A percentile compares a stretch with the other conserved stretches of the same genome.
phyloP scores from a whole-genome alignment of 2,797 vertebrate species.

The Pristis pectinata region DNA sequence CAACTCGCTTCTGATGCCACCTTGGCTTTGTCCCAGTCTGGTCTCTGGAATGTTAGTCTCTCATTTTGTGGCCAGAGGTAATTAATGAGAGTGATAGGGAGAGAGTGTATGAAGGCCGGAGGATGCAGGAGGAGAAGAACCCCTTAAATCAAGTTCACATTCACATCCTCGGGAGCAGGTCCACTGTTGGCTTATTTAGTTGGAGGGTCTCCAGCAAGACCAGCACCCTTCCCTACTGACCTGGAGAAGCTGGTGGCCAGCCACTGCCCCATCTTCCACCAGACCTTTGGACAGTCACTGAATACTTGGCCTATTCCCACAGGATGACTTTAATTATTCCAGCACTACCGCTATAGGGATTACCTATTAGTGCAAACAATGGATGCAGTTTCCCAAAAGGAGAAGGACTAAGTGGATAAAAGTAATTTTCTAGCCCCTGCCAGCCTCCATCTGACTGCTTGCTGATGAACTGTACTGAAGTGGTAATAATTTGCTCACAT shows the following conservation, averaged over 20 bases:
- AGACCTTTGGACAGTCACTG: neutral
- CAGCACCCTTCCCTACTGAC: too few relatives aligned
- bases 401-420: neutral
- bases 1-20: neutral
- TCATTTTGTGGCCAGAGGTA: neutral
- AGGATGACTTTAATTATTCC: neutral
- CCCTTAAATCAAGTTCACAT: too few relatives aligned
- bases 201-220: too few relatives aligned
- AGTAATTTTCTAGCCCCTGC: neutral
- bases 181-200: too few relatives aligned
- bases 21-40: neutral
- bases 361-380: neutral
- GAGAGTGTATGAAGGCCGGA: too few relatives aligned
- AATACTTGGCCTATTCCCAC: neutral
- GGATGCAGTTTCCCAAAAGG: neutral
- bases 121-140: too few relatives aligned
- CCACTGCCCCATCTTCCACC: neutral
- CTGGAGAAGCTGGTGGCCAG: too few relatives aligned
- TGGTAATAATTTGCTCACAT: neutral
- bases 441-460: neutral
- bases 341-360: neutral
- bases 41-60: neutral
- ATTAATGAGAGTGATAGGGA: neutral
- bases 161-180: too few relatives aligned
- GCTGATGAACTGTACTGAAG: neutral